Percentiles rank a stretch among this genome's conserved stretches.
These are phyloP conservation scores for Piscicola geometra DNA, from an alignment of 2,888 invertebrate genomes.

Conservation along the genomic window DNA sequence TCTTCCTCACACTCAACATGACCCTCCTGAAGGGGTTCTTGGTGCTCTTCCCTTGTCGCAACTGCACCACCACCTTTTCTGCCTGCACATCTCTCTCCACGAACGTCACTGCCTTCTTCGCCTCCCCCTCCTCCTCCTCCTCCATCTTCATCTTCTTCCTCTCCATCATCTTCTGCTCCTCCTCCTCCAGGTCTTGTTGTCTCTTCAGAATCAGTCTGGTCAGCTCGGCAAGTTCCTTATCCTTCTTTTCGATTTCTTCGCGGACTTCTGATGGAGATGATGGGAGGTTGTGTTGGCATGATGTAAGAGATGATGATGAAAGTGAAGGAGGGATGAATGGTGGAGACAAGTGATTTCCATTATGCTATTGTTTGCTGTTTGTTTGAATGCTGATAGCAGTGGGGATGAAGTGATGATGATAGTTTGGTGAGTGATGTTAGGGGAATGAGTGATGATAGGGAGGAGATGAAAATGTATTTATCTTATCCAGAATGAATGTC, in stretches of 20 bases:
- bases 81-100: background rate
- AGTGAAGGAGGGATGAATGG: too few species aligned
- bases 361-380: too few species aligned
- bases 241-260: slow-evolving; percentile 16
- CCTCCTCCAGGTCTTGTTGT: slow-evolving; percentile 13
- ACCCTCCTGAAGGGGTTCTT: slow-evolving; percentile 8
- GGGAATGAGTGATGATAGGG: too few species aligned
- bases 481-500: too few species aligned
- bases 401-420: too few species aligned
- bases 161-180: slow-evolving; percentile 20
- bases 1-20: background rate
- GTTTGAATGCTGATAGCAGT: too few species aligned
- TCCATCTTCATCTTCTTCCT: slow-evolving; percentile 1
- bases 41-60: background rate
- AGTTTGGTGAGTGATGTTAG: too few species aligned
- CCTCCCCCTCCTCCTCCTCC: background rate
- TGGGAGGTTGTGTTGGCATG: too few species aligned
- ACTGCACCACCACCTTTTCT: background rate
- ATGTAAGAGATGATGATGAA: too few species aligned
- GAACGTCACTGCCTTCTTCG: background rate
- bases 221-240: slow-evolving; percentile 15
- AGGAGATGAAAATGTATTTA: too few species aligned
- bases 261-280: too few species aligned
- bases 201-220: slow-evolving; percentile 27
- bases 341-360: too few species aligned